phyloP scores from a whole-genome alignment of 2,888 invertebrate genomes.

The Agonopterix heracliana region DNA sequence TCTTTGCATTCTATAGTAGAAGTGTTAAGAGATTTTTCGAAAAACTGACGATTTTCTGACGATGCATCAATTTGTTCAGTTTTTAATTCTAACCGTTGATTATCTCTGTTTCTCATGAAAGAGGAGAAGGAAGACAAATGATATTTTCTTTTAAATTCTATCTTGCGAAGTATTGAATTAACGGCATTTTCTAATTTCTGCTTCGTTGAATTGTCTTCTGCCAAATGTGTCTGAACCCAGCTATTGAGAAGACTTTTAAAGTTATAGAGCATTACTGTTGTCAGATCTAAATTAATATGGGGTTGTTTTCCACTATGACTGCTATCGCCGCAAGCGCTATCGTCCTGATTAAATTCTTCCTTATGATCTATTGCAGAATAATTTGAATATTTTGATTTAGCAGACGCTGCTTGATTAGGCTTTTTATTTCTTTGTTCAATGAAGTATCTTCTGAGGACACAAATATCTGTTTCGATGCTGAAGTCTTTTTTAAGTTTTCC shows the following conservation, averaged over 20 bases:
- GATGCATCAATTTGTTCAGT: constrained; percentile 28
- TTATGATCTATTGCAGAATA: constrained; percentile 35
- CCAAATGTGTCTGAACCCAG: constrained; percentile 45
- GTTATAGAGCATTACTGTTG: constrained; percentile 44
- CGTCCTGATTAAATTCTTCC: constrained; percentile 31
- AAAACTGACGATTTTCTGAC: not conserved
- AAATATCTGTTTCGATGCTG: constrained; percentile 56
- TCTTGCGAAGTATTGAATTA: constrained; percentile 38
- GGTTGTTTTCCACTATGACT: constrained; percentile 16
- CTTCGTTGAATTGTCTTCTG: constrained; percentile 36
- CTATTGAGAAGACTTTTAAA: constrained; percentile 41
- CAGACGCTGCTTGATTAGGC: constrained; percentile 23
- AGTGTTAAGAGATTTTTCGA: not conserved
- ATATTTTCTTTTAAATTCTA: constrained; percentile 21
- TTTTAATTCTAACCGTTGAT: constrained; percentile 22
- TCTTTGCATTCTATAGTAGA: not conserved
- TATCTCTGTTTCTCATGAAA: constrained; percentile 35
- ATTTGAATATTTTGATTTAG: constrained; percentile 37
- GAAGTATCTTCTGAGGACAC: constrained; percentile 44
- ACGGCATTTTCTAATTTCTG: constrained; percentile 42
- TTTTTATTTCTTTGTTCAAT: constrained; percentile 35
- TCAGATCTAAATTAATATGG: constrained; percentile 31
- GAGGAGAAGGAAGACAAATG: constrained; percentile 35
- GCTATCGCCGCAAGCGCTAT: constrained; percentile 45
- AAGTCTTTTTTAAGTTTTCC: constrained; percentile 47